Evolutionary conservation across 2,797 vertebrate genomes (phyloP), one percentile per base, ranked within the genome.

Genomic region (Garrulus glandarius): DNA sequence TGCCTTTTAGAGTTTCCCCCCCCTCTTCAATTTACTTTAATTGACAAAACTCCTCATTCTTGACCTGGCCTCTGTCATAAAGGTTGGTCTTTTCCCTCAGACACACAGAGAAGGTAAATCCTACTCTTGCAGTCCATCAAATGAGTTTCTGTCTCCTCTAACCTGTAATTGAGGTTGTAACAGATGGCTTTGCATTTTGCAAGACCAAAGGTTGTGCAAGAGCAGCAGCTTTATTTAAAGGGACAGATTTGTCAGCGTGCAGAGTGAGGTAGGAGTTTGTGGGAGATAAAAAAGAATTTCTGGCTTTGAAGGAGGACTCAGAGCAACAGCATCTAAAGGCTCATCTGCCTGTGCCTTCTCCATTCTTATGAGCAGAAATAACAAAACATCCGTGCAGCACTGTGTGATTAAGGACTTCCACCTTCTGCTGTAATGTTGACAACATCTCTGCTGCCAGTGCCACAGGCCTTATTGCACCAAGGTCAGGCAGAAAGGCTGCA

Each of bases 111-210:
- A 91, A 92, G 84, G 84, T 27, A 93, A 95, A 91, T 70, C 86
- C 68, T 92, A 78, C 86, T 84, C 52, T 84, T 90, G 86, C 80
- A 96, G 85, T 72, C 88, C 83, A 82, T 63, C 92, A 93, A 96
- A 84, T 92, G 93, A 87, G 88, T 96, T 96, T 92, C 90, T 96
- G 91, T 89, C 87, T 97, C 88, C 56, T 65, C 84, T 85, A 97
- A 95, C 88, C 84, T 97, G 52, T 95, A 96, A 96, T 94, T 96
- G 92, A 96, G 88, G 91, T 93, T 92, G 81, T 89, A 96, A 93
- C 81, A 96, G 84, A 95, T 89, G 87, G 86, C 75, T 96, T 96
- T 84, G 92, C 78, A 29, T 97, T 96, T 96, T 95, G 93, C 87
- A 96, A 96, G 94, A 96, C 81, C 81, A 93, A 74, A 92, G 64